phyloP scores from a whole-genome alignment of 2,888 invertebrate species.

The Plagodis dolabraria region DNA sequence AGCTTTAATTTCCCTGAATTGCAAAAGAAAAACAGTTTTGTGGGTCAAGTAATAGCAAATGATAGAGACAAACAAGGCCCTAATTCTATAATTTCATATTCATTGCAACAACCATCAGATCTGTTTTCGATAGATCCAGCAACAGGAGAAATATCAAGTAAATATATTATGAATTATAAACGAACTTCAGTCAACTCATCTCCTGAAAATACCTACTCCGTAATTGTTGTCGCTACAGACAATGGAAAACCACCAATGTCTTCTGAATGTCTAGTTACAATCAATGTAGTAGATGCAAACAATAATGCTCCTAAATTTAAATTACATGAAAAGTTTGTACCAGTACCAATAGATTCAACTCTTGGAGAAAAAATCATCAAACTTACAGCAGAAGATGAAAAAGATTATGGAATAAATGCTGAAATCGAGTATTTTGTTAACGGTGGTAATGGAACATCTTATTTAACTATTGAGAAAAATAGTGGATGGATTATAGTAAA shows the following conservation, averaged over 20 bases:
- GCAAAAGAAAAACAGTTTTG: constrained; percentile 90
- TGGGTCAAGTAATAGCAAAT: constrained; percentile 94
- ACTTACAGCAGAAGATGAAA: constrained; percentile 89
- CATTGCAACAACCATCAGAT: constrained; percentile 94
- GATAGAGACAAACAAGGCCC: constrained; percentile 97
- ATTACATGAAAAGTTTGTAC: constrained; percentile 89
- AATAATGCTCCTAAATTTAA: constrained; percentile 95
- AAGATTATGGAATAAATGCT: constrained; percentile 95
- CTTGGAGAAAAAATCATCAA: constrained; percentile 90
- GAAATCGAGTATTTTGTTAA: constrained; percentile 91
- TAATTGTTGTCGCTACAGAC: constrained; percentile 96
- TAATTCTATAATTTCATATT: constrained; percentile 95
- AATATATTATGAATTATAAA: constrained; percentile 92
- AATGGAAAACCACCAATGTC: constrained; percentile 98
- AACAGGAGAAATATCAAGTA: constrained; percentile 96
- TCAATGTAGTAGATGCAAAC: constrained; percentile 96
- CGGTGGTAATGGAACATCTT: constrained; percentile 91
- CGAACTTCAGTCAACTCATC: constrained; percentile 92
- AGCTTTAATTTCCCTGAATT: constrained; percentile 95
- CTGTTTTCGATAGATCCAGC: constrained; percentile 96
- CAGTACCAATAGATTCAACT: constrained; percentile 91
- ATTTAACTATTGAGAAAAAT: constrained; percentile 89
- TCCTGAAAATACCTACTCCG: constrained; percentile 94
- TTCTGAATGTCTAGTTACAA: constrained; percentile 93
- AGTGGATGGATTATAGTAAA: constrained; percentile 93